A percentile compares a stretch with the other conserved stretches of the same genome.
These are phyloP conservation scores for Chelonus insularis DNA, from an alignment of 1,140 invertebrate species.

Conservation along the genomic window DNA sequence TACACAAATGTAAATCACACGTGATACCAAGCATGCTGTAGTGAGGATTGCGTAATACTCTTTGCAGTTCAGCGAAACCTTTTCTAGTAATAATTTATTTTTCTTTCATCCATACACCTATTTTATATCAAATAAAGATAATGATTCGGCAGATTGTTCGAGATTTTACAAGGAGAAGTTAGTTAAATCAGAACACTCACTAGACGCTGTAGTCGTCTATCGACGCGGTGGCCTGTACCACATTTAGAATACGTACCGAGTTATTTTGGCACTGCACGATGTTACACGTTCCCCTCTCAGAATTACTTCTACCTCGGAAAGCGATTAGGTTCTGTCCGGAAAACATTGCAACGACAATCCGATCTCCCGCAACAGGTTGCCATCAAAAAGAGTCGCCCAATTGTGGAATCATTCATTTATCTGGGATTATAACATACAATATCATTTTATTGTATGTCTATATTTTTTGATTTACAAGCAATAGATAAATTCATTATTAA, in stretches of 20 bases:
- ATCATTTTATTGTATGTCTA: too few relatives aligned
- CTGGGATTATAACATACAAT: too few relatives aligned
- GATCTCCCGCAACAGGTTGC: constrained; percentile 9
- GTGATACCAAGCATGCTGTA: constrained; percentile 26
- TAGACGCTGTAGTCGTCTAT: constrained; percentile 19
- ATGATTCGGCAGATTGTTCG: background rate
- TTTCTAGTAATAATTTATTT: too few relatives aligned
- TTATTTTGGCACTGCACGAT: constrained; percentile 49
- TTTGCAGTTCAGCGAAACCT: background rate
- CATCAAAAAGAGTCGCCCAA: background rate
- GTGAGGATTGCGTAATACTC: constrained; percentile 22
- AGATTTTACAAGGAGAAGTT: background rate
- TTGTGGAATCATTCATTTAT: background rate
- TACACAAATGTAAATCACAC: constrained; percentile 7
- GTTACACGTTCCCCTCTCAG: constrained; percentile 36
- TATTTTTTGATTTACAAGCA: too few relatives aligned
- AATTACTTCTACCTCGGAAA: background rate
- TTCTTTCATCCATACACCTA: too few relatives aligned
- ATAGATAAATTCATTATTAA: too few relatives aligned
- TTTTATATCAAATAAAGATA: background rate
- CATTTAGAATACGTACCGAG: constrained; percentile 51
- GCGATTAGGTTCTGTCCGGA: constrained; percentile 33
- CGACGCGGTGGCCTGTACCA: constrained; percentile 41
- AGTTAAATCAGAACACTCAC: constrained; percentile 19
- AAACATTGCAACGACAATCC: constrained; percentile 32